Evolutionary conservation across 2,113 vertebrate genomes (phyloP), one percentile per base, ranked within the genome.

Genomic region (Ageneiosus marmoratus): DNA sequence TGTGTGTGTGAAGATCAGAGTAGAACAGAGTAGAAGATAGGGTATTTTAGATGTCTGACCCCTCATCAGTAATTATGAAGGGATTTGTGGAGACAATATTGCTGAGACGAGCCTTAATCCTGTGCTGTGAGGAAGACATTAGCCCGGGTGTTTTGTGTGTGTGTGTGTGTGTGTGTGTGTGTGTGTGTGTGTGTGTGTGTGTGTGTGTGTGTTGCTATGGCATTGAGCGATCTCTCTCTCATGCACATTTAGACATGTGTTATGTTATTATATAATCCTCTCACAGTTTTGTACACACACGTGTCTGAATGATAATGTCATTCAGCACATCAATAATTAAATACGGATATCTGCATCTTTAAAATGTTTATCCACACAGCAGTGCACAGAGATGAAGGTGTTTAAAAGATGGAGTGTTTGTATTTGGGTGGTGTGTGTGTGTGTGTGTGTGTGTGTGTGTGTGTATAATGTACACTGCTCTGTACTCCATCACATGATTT

Each of bases 171-270:
- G 44, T 46, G 44, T 46, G 44, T 46, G 44, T 46, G 44, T 46
- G 44, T 46, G 44, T 46, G 44, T 46, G 44, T 46, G 44, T 46
- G 44, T 46, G 77, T 83, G 65, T 46, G 24, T 16, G 46, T n/a
- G n/a, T n/a, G 37, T 41, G 37, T 41, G 56, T 69, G 80, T 83
- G 86, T 87, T 87, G 88, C 20, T 44, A 63, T 70, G 80, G 83
- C 44, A 46, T 12, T 69, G 65, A 69, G 32, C 16, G 9, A 7
- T 37, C 65, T 74, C 85, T 78, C 81, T 56, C 81, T 58, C 77
- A 62, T 63, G 78, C 5, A 53, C 51, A 53, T 22, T 20, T 18
- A 20, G 53, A 55, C 16, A 5, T 55, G 53, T 55, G 53, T 55
- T 55, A 55, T 20, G 4, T 55, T 55, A 55, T 55, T 55, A 55